phyloP scores from a whole-genome alignment of 2,113 vertebrate species.

The Illadopsis cleaveri region DNA sequence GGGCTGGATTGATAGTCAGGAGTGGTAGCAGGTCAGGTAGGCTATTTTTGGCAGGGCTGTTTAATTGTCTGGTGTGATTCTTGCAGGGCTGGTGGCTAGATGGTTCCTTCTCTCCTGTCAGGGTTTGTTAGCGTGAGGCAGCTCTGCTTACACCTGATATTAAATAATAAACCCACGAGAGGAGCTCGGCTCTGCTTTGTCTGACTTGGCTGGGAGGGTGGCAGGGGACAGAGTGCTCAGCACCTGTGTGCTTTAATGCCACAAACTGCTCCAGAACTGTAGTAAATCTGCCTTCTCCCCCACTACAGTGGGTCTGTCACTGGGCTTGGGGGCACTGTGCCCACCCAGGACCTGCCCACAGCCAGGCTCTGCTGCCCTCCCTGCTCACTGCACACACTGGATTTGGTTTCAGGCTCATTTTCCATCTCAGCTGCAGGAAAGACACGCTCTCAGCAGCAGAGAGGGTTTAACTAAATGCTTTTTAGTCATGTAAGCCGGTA shows the following conservation, averaged over 20 bases:
- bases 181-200: neutral
- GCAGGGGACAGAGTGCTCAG: fast-evolving
- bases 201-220: neutral
- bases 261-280: neutral
- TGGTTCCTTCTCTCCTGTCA: neutral
- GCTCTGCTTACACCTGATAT: neutral
- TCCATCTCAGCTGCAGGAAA: neutral
- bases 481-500: neutral
- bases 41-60: conserved; percentile 15
- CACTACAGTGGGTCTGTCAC: fast-evolving
- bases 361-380: neutral
- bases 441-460: neutral
- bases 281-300: fast-evolving
- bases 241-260: neutral
- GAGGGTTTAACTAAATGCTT: neutral
- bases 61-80: conserved; percentile 25
- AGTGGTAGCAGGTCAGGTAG: conserved; percentile 22
- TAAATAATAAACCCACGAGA: neutral
- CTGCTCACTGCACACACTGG: fast-evolving
- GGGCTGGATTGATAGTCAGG: conserved; percentile 6
- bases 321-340: fast-evolving
- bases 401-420: neutral
- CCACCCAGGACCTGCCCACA: neutral
- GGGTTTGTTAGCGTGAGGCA: neutral
- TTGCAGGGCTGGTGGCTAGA: neutral